A percentile compares a stretch with the other conserved stretches of the same genome.
Conservation (phyloP, 2,888 invertebrate species). For the Liodrosophila aerea region DNA sequence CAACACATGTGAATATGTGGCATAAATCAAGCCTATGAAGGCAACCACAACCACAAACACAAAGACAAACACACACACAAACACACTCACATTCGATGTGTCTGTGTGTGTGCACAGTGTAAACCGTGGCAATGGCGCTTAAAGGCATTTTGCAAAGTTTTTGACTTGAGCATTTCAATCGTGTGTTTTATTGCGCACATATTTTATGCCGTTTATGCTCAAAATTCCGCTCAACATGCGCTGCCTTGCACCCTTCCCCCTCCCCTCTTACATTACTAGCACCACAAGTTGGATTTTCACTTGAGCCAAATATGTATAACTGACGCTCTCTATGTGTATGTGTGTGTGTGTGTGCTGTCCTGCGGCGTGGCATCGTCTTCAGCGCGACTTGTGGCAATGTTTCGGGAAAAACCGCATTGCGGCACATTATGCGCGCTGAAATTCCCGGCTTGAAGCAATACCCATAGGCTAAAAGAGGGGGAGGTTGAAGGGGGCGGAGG, state of each 20-base stretch:
- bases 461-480: conserved; percentile 22
- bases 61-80: conserved; percentile 6
- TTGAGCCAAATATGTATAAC: conserved; percentile 35
- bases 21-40: conserved; percentile 63
- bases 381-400: conserved; percentile 53
- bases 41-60: conserved; percentile 17
- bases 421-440: conserved; percentile 78
- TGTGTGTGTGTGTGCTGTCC: conserved; percentile 32
- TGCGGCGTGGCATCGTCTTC: conserved; percentile 55
- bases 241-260: conserved; percentile 18
- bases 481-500: background rate
- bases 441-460: conserved; percentile 63
- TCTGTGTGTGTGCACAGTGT: too few relatives aligned
- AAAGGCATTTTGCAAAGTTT: conserved; percentile 73
- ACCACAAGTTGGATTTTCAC: conserved; percentile 43
- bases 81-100: conserved; percentile 16
- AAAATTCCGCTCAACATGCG: conserved; percentile 66
- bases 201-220: conserved; percentile 77
- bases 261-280: conserved; percentile 12
- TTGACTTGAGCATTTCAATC: conserved; percentile 74
- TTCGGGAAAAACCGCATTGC: conserved; percentile 76
- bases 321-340: conserved; percentile 5
- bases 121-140: conserved; percentile 63
- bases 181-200: conserved; percentile 77
- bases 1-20: conserved; percentile 54